Evolutionary conservation across 2,797 vertebrate genomes (phyloP), one percentile per base, ranked within the genome.

Genomic region (Hyperoplus lanceolatus): DNA sequence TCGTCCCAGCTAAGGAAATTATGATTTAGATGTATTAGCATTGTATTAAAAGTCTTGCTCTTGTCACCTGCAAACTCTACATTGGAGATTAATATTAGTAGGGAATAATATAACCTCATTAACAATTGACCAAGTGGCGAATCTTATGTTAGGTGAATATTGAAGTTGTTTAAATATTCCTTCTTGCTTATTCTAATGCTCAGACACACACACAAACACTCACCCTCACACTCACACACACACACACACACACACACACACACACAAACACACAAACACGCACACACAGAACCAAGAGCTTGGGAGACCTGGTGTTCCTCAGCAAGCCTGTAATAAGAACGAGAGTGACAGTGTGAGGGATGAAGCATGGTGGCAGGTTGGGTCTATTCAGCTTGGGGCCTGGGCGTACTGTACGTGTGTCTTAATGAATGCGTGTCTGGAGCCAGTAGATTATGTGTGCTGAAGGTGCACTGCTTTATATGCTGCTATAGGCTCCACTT

Each of bases 341-440:
- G 83, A 87, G 79, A 79, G 61, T 55, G 79, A 81, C 79, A 76
- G 16, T 67, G 70, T 66, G 62, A 59, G 78, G 83, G 85, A 86
- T 80, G 82, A 29, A 29, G 59, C 79, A 51, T 77, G 11, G 81
- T 11, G 61, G 73, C 75, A 13, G 72, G 77, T 81, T 64, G 67
- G 70, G 72, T 29, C 29, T 29, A 87, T 85, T 81, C 90, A 90
- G 86, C 87, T 29, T 80, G 82, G 69, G 83, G 53, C 77, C 83
- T 85, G 83, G 74, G 84, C 41, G 2, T 29, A 29, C 29, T 3
- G 2, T 29, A 29, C 29, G 29, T 29, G 29, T 83, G 87, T 83
- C 80, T 86, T 91, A 81, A 89, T 88, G 86, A 89, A 89, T 66
- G 80, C 61, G 63, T 81, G 48, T 45, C 70, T 57, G 51, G 70